These are phyloP conservation scores for Diphyllodes magnificus DNA, from an alignment of 2,113 vertebrate species.

Conservation along the genomic window DNA sequence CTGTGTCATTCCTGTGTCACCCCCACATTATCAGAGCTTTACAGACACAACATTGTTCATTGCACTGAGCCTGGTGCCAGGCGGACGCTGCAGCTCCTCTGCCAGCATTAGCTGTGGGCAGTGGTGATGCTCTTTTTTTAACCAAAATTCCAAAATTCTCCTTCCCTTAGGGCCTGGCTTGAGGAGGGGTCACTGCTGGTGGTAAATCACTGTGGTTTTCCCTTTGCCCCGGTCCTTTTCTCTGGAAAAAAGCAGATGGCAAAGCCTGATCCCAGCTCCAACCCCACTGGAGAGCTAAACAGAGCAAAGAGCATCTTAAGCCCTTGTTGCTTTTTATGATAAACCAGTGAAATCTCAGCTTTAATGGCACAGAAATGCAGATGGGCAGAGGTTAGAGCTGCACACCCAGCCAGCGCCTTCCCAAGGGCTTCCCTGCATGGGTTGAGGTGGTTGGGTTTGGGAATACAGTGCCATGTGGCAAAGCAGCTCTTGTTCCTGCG, in stretches of 20 bases:
- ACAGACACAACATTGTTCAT: background rate
- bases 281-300: background rate
- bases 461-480: background rate
- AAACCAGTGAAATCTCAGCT: background rate
- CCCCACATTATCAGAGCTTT: accelerated
- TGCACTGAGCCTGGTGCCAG: background rate
- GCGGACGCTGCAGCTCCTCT: accelerated
- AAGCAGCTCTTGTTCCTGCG: background rate
- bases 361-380: background rate
- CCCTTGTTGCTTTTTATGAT: background rate
- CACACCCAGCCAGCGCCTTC: background rate
- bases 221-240: background rate
- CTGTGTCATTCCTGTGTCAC: background rate
- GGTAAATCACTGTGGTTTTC: background rate
- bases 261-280: background rate
- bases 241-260: background rate
- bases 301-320: background rate
- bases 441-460: background rate
- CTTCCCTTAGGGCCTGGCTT: background rate
- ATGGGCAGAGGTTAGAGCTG: background rate
- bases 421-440: accelerated
- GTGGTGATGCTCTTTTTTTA: background rate
- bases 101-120: background rate
- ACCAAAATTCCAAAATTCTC: background rate
- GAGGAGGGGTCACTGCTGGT: background rate